phyloP scores from a whole-genome alignment of 2,797 vertebrate species.

The Aratinga solstitialis region DNA sequence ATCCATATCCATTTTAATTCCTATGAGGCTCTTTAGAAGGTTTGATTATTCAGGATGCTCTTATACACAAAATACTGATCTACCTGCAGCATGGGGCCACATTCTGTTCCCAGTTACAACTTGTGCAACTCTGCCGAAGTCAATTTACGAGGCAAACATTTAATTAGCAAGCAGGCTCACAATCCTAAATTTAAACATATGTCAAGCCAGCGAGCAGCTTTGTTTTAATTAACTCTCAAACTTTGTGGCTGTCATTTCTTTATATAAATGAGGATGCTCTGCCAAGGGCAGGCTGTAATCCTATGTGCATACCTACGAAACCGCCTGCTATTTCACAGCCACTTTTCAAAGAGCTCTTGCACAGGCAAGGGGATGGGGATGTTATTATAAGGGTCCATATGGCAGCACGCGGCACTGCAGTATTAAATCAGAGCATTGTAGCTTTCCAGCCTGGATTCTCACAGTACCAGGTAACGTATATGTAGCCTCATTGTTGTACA shows the following conservation, averaged over 20 bases:
- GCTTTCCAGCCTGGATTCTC: constrained; percentile 15
- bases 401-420: constrained; percentile 6
- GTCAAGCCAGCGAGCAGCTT: constrained; percentile 56
- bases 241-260: constrained; percentile 45
- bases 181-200: constrained; percentile 62
- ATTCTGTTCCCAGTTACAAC: neutral
- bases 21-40: neutral
- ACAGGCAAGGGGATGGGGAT: constrained; percentile 19
- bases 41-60: neutral
- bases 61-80: neutral
- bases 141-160: constrained; percentile 56
- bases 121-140: neutral
- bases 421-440: constrained; percentile 33
- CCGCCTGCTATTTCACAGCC: constrained; percentile 26
- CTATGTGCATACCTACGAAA: neutral
- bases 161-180: constrained; percentile 40
- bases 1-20: neutral
- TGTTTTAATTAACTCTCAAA: constrained; percentile 66
- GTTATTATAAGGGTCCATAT: constrained; percentile 27
- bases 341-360: constrained; percentile 29
- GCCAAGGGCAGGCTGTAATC: constrained; percentile 45
- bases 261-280: constrained; percentile 45
- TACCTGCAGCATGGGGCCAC: neutral
- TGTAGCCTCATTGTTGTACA: constrained; percentile 44
- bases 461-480: neutral